Evolutionary conservation across 1,140 invertebrate species (phyloP).

Genomic region (Centruroides sculpturatus): DNA sequence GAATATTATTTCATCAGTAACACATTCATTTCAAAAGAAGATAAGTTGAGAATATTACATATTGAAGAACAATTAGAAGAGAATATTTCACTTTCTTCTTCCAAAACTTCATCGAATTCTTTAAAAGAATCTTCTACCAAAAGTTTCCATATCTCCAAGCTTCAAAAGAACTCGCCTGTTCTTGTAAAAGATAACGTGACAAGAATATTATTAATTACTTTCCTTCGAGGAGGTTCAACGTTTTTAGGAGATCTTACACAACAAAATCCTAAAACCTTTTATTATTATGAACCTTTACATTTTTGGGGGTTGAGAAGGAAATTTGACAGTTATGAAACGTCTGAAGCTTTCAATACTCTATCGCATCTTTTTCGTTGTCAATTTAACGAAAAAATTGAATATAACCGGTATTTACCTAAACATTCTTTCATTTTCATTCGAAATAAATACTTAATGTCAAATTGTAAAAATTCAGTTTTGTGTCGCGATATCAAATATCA

Average conservation of each 20-base stretch:
- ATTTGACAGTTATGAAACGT: slow-evolving; percentile 3
- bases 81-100: too few relatives aligned
- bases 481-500: slow-evolving; percentile 14
- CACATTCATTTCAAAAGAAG: too few relatives aligned
- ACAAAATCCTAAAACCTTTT: slow-evolving; percentile 65
- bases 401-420: slow-evolving; percentile 11
- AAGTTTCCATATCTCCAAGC: too few relatives aligned
- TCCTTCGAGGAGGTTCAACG: slow-evolving; percentile 75
- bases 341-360: slow-evolving; percentile 11
- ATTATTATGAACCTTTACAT: slow-evolving; percentile 69
- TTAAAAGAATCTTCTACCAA: too few relatives aligned
- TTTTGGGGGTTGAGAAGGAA: slow-evolving; percentile 10
- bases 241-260: slow-evolving; percentile 71
- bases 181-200: background rate
- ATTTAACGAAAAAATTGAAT: slow-evolving; percentile 6
- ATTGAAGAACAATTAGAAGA: too few relatives aligned
- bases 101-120: too few relatives aligned
- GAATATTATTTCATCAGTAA: too few relatives aligned
- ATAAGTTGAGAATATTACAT: too few relatives aligned
- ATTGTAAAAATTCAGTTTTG: slow-evolving; percentile 11
- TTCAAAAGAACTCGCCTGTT: background rate
- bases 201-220: slow-evolving; percentile 42
- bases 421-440: slow-evolving; percentile 17
- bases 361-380: slow-evolving; percentile 11
- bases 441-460: slow-evolving; percentile 15